These are phyloP conservation scores for Acholoe squamosa DNA, from an alignment of 2,888 invertebrate genomes.

Conservation along the genomic window DNA sequence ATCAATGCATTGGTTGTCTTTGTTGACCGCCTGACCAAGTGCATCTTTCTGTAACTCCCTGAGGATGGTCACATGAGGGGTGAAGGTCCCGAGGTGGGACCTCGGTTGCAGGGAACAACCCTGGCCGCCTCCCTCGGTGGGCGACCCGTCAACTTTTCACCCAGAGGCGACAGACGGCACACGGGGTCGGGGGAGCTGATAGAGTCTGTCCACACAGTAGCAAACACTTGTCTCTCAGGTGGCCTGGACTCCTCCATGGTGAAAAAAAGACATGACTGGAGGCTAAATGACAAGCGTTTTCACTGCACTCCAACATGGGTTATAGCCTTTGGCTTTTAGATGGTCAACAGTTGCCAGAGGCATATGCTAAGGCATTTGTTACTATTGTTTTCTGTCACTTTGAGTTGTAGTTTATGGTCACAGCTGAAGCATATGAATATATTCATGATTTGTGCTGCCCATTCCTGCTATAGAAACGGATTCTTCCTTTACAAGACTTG, in stretches of 20 bases:
- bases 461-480: too few relatives aligned
- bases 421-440: not conserved
- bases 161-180: constrained; percentile 48
- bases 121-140: constrained; percentile 42
- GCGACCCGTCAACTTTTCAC: constrained; percentile 56
- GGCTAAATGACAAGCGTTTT: constrained; percentile 17
- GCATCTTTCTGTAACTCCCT: constrained; percentile 12
- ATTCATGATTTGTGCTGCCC: not conserved
- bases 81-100: not conserved
- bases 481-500: too few relatives aligned
- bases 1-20: not conserved
- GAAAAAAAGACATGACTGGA: not conserved
- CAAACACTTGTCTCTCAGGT: constrained; percentile 37
- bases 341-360: constrained; percentile 1
- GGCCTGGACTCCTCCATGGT: not conserved
- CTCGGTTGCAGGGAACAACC: not conserved
- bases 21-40: constrained; percentile 24
- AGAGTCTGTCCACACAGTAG: not conserved
- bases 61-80: not conserved
- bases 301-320: not conserved
- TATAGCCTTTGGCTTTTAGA: constrained; percentile 8
- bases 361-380: constrained; percentile 11
- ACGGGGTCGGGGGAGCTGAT: constrained; percentile 22
- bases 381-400: constrained; percentile 23
- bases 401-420: not conserved